Evolutionary conservation across 2,797 vertebrate species (phyloP).

Genomic region (Anguilla anguilla): DNA sequence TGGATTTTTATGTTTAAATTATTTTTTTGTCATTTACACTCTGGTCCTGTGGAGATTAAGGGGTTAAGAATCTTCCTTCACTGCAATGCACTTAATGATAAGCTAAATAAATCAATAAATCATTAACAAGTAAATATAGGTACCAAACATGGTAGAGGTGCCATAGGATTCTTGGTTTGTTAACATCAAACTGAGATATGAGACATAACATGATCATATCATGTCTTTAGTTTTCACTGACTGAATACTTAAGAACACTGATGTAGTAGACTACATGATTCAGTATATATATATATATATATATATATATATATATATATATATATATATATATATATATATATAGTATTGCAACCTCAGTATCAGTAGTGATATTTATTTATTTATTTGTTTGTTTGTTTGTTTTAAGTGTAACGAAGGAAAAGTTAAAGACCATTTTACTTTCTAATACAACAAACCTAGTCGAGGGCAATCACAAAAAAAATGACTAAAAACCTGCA

Average conservation of each 20-base stretch:
- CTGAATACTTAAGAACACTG: neutral
- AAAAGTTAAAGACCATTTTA: neutral
- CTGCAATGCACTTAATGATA: neutral
- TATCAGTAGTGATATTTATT: neutral
- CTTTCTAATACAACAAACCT: slow-evolving; percentile 13
- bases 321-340: neutral
- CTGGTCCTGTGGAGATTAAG: too few species aligned
- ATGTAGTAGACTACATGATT: neutral
- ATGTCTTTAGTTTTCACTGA: neutral
- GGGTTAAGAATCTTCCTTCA: neutral
- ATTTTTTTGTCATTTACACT: too few species aligned
- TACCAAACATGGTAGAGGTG: neutral
- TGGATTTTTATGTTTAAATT: too few species aligned
- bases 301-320: too few species aligned
- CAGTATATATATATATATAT: neutral
- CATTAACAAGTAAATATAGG: neutral
- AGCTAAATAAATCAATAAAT: neutral
- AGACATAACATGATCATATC: neutral
- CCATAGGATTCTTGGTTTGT: neutral
- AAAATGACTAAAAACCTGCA: slow-evolving; percentile 13
- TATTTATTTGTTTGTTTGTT: neutral
- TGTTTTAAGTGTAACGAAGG: neutral
- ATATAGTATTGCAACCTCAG: neutral
- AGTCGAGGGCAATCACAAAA: neutral
- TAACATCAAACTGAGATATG: neutral